Evolutionary conservation across 2,113 vertebrate species (phyloP), one percentile per base, ranked within the genome.

Genomic region (Noctilio leporinus): DNA sequence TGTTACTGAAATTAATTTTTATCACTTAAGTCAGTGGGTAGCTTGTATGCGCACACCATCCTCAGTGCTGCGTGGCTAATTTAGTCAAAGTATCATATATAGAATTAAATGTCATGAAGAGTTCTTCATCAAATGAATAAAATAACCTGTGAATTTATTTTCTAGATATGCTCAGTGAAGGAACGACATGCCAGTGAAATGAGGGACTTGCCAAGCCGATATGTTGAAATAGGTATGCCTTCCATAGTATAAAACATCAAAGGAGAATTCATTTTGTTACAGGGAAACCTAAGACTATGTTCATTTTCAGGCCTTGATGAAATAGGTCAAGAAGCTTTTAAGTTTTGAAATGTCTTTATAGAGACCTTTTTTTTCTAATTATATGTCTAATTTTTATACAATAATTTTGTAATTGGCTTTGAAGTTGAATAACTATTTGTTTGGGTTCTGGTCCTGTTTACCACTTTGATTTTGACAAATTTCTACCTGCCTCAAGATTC

Each of bases 181-280:
- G 99, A 99, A 86, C 98, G 99, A 57, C 99, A 99, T 89, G 99
- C 99, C 51, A 98, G 99, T 76, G 99, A 99, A 97, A 98, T 99
- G 98, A 98, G 99, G 96, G 99, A 99, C 95, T 98, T 99, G 69
- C 99, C 99, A 14, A 99, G 98, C 93, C 99, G 99, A 94, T 99
- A 99, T 0, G 99, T 99, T 96, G 99, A 99, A 98, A 99, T 99
- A 98, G 99, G 99, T 99, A 99, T 16, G 97, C 51, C 45, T 49
- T 49, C 47, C 47, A 0, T 24, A 87, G 28, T 51, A 1, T 57
- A 28, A 57, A n/a, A 24, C 53, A 16, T 70, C 14, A 26, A 26
- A 64, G 24, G 30, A 47, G 15, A 33, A 1, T 35, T 12, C 28
- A 2, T 40, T 49, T 95, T 33, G 35, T 4, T 43, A 38, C 12